Conservation (phyloP, 2,113 vertebrate species). For the Australoheros scitulus region DNA sequence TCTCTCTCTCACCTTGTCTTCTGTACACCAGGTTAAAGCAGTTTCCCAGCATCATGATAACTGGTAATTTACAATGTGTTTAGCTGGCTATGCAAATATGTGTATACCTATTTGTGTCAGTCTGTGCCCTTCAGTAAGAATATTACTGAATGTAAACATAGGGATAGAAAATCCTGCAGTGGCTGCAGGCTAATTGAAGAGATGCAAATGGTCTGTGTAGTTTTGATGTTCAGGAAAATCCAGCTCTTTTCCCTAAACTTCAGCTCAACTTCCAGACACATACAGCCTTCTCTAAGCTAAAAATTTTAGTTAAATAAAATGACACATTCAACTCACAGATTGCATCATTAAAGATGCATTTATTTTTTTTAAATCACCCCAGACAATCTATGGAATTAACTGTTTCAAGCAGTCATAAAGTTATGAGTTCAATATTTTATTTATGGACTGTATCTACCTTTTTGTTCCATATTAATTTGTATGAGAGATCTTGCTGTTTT, state of each 20-base stretch:
- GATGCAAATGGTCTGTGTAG: conserved; percentile 12
- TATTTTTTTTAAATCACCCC: background rate
- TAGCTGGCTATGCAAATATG: background rate
- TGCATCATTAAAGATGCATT: background rate
- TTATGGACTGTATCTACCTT: background rate
- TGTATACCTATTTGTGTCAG: conserved; percentile 6
- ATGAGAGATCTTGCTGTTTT: background rate
- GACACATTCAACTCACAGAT: conserved; percentile 8
- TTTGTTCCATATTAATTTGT: background rate
- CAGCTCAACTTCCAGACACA: conserved; percentile 23
- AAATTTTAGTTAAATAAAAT: conserved; percentile 11
- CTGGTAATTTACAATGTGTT: conserved; percentile 1
- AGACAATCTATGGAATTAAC: background rate
- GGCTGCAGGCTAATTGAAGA: conserved; percentile 12
- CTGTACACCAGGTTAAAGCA: conserved; percentile 1
- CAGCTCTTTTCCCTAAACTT: conserved; percentile 34
- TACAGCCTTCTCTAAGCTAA: conserved; percentile 2
- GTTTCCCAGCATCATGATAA: background rate
- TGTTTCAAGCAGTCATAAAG: background rate
- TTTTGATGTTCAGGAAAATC: conserved; percentile 10
- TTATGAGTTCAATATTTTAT: background rate
- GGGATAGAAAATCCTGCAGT: background rate
- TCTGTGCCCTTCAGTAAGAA: background rate
- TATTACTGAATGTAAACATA: conserved; percentile 5
- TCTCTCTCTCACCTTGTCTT: background rate